Percentiles rank a stretch among this genome's conserved stretches.
Conservation (phyloP, 2,888 invertebrate species). For the Sturmia bella region DNA sequence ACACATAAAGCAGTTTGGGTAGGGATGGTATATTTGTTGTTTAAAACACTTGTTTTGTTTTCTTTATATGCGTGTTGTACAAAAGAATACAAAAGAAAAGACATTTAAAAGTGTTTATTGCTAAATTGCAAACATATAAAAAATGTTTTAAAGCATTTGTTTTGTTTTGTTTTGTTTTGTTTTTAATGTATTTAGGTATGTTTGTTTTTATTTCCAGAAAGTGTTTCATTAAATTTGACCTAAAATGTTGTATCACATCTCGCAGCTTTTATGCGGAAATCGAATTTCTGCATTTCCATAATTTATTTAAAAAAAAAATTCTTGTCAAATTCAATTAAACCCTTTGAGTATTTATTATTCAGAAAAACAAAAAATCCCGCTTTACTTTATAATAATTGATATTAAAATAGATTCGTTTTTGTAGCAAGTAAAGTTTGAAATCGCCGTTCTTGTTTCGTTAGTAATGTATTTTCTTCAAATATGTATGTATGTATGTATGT, state of each 20-base stretch:
- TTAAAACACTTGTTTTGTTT: slow-evolving; percentile 15
- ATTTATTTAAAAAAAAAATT: neutral
- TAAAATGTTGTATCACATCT: too few species aligned
- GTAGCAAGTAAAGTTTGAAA: slow-evolving; percentile 19
- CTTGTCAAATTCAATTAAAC: neutral
- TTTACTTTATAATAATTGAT: slow-evolving; percentile 34
- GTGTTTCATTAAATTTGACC: too few species aligned
- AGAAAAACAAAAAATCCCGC: slow-evolving; percentile 27
- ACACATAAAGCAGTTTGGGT: slow-evolving; percentile 68
- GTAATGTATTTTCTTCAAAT: slow-evolving; percentile 19
- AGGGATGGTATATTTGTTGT: slow-evolving; percentile 56
- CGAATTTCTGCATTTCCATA: neutral
- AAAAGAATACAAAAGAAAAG: too few species aligned
- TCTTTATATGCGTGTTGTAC: neutral
- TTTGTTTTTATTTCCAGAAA: too few species aligned
- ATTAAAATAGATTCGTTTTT: slow-evolving; percentile 61
- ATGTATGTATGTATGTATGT: slow-evolving; percentile 32
- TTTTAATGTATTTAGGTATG: too few species aligned
- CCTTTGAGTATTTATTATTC: slow-evolving; percentile 9
- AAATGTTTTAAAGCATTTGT: too few species aligned
- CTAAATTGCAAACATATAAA: too few species aligned
- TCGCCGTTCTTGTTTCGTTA: slow-evolving; percentile 52
- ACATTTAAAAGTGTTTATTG: too few species aligned
- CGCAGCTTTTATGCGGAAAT: too few species aligned
- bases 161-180: too few species aligned